A percentile compares a stretch with the other conserved stretches of the same genome.
These are phyloP conservation scores for Cryptoblepharus egeriae DNA, from an alignment of 2,797 vertebrate genomes.

Conservation along the genomic window DNA sequence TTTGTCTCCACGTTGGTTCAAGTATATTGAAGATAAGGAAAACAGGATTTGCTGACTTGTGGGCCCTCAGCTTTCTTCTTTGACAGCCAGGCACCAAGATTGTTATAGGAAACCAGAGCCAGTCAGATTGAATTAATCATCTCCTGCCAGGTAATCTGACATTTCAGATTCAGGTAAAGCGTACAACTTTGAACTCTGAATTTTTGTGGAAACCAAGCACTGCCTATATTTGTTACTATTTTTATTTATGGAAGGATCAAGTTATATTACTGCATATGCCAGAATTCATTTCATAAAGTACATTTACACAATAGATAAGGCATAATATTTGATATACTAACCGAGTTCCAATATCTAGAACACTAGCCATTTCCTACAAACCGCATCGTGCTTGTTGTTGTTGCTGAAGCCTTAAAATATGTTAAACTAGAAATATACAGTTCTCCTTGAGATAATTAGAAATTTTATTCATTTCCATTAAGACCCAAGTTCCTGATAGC, in stretches of 20 bases:
- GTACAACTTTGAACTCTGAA: not conserved
- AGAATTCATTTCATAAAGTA: not conserved
- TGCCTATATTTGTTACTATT: not conserved
- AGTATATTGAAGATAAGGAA: slow-evolving; percentile 29
- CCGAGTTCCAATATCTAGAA: not conserved
- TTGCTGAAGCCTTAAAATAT: not conserved
- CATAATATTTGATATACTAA: not conserved
- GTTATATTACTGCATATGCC: not conserved
- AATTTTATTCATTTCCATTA: not conserved
- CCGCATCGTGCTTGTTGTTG: not conserved
- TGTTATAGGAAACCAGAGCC: slow-evolving; percentile 4
- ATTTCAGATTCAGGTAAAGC: slow-evolving; percentile 11
- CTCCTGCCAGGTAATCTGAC: slow-evolving; percentile 14
- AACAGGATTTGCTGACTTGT: slow-evolving; percentile 25
- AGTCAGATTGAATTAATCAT: slow-evolving; percentile 26
- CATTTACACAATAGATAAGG: not conserved
- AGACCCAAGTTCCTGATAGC: not conserved
- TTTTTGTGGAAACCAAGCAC: not conserved
- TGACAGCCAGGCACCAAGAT: slow-evolving; percentile 9
- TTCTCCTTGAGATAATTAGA: not conserved
- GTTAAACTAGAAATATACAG: not conserved
- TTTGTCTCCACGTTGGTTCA: slow-evolving; percentile 10
- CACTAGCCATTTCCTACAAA: not conserved
- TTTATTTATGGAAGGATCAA: not conserved
- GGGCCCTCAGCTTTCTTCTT: slow-evolving; percentile 18